These are phyloP conservation scores for Orchestes rusci DNA, from an alignment of 2,888 invertebrate species.

Conservation along the genomic window DNA sequence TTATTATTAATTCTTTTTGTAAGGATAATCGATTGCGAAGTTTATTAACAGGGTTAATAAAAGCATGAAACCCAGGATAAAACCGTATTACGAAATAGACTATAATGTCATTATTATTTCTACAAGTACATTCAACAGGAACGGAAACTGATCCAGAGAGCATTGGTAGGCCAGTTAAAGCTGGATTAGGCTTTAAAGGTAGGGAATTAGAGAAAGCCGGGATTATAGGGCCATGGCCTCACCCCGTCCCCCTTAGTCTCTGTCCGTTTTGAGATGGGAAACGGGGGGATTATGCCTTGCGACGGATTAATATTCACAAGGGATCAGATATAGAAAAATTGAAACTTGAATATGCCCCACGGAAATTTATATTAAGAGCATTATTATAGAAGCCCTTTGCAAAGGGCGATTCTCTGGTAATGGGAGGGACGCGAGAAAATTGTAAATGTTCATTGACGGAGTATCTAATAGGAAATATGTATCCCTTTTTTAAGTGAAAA, in stretches of 20 bases:
- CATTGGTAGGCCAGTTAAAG: conserved; percentile 43
- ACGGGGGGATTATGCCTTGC: conserved; percentile 42
- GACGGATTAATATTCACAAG: conserved; percentile 43
- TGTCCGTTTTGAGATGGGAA: conserved; percentile 40
- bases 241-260: conserved; percentile 13
- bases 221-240: conserved; percentile 44
- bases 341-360: conserved; percentile 27
- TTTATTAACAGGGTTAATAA: too few relatives aligned
- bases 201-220: conserved; percentile 46
- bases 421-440: too few relatives aligned
- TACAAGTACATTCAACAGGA: conserved; percentile 23
- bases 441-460: too few relatives aligned
- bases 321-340: conserved; percentile 42
- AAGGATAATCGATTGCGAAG: too few relatives aligned
- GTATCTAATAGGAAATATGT: too few relatives aligned
- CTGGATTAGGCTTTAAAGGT: conserved; percentile 46
- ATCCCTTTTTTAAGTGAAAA: too few relatives aligned
- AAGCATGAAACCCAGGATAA: too few relatives aligned
- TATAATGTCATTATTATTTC: too few relatives aligned
- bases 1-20: too few relatives aligned
- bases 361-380: conserved; percentile 17
- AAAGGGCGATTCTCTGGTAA: too few relatives aligned
- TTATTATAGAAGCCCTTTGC: conserved; percentile 7
- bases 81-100: too few relatives aligned
- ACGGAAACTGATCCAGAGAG: conserved; percentile 25